A percentile compares a stretch with the other conserved stretches of the same genome.
Evolutionary conservation across 2,797 vertebrate genomes (phyloP).

Genomic region (Cheracebus regulus): DNA sequence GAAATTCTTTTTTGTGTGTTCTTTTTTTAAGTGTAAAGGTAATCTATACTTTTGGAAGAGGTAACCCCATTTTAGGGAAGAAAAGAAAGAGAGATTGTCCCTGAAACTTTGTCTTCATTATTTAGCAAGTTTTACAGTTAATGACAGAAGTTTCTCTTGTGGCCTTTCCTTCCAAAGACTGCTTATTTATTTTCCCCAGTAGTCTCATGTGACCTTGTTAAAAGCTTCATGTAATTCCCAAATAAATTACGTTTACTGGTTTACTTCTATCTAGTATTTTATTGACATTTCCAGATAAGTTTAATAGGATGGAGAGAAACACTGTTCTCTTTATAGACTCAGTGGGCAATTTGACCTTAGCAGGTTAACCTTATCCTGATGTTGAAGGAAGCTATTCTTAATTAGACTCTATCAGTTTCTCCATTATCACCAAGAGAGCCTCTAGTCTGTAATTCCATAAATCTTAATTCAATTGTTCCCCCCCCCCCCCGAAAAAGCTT

Average conservation of each 20-base stretch:
- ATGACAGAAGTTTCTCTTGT: conserved; percentile 73
- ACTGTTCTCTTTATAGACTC: conserved; percentile 78
- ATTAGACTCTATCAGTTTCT: conserved; percentile 75
- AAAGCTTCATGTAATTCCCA: conserved; percentile 76
- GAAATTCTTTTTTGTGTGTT: neutral
- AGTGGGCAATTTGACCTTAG: conserved; percentile 66
- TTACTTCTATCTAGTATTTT: conserved; percentile 76
- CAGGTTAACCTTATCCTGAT: conserved; percentile 73
- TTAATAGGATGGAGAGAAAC: conserved; percentile 77
- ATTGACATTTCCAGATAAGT: conserved; percentile 76
- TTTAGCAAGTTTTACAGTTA: conserved; percentile 72
- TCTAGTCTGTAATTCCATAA: conserved; percentile 59
- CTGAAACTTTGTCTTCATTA: conserved; percentile 71
- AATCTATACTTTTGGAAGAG: neutral
- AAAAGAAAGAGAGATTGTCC: conserved; percentile 65
- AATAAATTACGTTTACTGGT: conserved; percentile 75
- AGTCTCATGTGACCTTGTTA: conserved; percentile 78
- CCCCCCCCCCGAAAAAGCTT: neutral
- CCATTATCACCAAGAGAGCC: conserved; percentile 70
- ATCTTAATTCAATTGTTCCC: conserved; percentile 64
- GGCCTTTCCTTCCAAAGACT: conserved; percentile 62
- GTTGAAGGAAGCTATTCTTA: conserved; percentile 68
- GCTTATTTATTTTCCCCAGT: conserved; percentile 76
- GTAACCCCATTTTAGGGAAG: conserved; percentile 28
- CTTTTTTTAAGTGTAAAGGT: neutral